Evolutionary conservation across 2,888 invertebrate genomes (phyloP).

Genomic region (Brassicogethes aeneus): DNA sequence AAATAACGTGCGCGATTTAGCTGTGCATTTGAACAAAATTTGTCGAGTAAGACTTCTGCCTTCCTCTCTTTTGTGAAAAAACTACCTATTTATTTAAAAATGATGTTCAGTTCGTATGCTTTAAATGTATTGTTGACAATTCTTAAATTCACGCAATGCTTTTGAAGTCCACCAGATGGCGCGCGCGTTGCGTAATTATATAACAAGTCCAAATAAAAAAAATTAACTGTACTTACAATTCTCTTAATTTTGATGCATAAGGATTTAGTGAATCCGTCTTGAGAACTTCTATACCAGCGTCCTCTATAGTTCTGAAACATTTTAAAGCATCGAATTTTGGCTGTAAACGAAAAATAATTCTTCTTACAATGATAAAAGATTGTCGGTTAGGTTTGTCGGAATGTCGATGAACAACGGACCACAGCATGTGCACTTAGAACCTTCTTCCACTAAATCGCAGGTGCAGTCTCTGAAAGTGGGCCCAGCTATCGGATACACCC

Average conservation of each 20-base stretch:
- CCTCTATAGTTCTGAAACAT: slow-evolving; percentile 34
- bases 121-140: no score
- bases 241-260: slow-evolving; percentile 31
- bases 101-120: no score
- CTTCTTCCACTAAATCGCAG: slow-evolving; percentile 27
- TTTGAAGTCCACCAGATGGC: no score
- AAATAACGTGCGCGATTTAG: no score
- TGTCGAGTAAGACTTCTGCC: no score
- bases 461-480: slow-evolving; percentile 19
- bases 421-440: slow-evolving; percentile 28
- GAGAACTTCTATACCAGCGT: slow-evolving; percentile 36
- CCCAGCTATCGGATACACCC: slow-evolving; percentile 4
- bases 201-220: no score
- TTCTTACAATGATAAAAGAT: slow-evolving; percentile 31
- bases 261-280: slow-evolving; percentile 32
- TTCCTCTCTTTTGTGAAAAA: no score
- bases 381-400: slow-evolving; percentile 27
- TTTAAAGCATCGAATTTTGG: neutral
- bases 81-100: no score
- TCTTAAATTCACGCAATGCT: no score
- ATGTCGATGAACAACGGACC: slow-evolving; percentile 30
- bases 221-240: slow-evolving; percentile 32
- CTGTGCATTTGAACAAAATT: no score
- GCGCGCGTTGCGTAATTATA: no score
- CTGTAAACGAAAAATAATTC: no score